Percentiles rank a stretch among this genome's conserved stretches.
Conservation (phyloP, 2,113 vertebrate species). For the Danionella cerebrum region DNA sequence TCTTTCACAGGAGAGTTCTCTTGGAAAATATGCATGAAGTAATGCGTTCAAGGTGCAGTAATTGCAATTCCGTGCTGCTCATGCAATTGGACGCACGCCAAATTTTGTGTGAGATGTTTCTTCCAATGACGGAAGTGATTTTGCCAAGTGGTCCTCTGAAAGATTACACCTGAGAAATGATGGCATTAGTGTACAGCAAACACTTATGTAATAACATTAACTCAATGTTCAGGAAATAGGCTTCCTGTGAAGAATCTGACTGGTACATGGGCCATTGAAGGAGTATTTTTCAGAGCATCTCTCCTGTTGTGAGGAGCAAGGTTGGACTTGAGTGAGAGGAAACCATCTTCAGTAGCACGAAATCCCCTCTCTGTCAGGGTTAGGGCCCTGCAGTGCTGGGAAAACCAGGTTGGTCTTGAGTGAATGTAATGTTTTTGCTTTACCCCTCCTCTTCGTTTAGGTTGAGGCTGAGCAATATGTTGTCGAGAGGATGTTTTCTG, state of each 20-base stretch:
- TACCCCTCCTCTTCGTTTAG: background rate
- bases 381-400: background rate
- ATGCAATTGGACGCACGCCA: background rate
- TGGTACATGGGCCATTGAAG: no score
- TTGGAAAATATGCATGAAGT: constrained; percentile 11
- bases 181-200: background rate
- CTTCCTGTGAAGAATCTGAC: no score
- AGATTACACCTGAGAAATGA: constrained; percentile 6
- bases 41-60: constrained; percentile 10
- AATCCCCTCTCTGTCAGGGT: constrained; percentile 21
- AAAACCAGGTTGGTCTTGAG: background rate
- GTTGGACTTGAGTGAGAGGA: constrained; percentile 24
- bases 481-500: constrained; percentile 11
- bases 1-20: background rate
- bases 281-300: background rate
- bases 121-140: constrained; percentile 15
- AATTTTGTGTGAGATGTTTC: background rate
- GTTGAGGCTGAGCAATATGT: background rate
- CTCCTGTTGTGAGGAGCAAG: constrained; percentile 10
- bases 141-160: constrained; percentile 9
- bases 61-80: constrained; percentile 10
- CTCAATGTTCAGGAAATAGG: background rate
- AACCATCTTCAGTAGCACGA: constrained; percentile 19
- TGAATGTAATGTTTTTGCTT: constrained; percentile 7
- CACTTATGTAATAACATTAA: constrained; percentile 11